A percentile compares a stretch with the other conserved stretches of the same genome.
These are phyloP conservation scores for Limanda limanda DNA, from an alignment of 2,113 vertebrate genomes.

Conservation along the genomic window DNA sequence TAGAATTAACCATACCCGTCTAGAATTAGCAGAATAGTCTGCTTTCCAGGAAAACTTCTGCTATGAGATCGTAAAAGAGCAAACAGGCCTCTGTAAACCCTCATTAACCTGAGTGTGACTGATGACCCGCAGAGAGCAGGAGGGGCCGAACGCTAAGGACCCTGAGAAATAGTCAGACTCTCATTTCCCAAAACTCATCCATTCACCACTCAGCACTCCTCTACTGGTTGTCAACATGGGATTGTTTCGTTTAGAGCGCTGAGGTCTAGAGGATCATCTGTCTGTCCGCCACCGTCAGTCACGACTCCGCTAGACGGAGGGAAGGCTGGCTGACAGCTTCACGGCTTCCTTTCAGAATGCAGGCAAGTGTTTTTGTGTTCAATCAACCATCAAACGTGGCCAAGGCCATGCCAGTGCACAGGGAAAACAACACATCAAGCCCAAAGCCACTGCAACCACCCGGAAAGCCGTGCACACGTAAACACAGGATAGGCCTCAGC, in stretches of 20 bases:
- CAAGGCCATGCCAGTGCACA: conserved; percentile 59
- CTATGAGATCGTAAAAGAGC: conserved; percentile 47
- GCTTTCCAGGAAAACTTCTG: conserved; percentile 25
- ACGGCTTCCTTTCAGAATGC: conserved; percentile 70
- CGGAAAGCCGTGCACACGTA: conserved; percentile 34
- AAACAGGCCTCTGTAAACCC: conserved; percentile 34
- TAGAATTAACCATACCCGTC: neutral
- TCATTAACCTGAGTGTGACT: conserved; percentile 53
- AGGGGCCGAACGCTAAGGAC: conserved; percentile 3
- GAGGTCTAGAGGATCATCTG: conserved; percentile 63
- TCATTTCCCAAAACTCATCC: conserved; percentile 43
- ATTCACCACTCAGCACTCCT: conserved; percentile 57
- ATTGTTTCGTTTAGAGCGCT: conserved; percentile 49
- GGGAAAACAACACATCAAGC: conserved; percentile 70
- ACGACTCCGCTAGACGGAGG: conserved; percentile 4
- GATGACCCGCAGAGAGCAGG: conserved; percentile 32
- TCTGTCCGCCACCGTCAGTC: conserved; percentile 60
- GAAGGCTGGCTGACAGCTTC: conserved; percentile 65
- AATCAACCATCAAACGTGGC: conserved; percentile 83
- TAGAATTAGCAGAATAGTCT: neutral
- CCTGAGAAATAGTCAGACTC: conserved; percentile 19
- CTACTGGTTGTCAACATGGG: conserved; percentile 52
- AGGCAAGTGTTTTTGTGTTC: conserved; percentile 77
- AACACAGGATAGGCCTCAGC: conserved; percentile 42
- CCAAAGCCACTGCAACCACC: conserved; percentile 62